Evolutionary conservation across 37 sponge, comb jelly and placozoan species (phyloP), one percentile per base, ranked within the genome.

Genomic region (Cladorhizidae sp.): DNA sequence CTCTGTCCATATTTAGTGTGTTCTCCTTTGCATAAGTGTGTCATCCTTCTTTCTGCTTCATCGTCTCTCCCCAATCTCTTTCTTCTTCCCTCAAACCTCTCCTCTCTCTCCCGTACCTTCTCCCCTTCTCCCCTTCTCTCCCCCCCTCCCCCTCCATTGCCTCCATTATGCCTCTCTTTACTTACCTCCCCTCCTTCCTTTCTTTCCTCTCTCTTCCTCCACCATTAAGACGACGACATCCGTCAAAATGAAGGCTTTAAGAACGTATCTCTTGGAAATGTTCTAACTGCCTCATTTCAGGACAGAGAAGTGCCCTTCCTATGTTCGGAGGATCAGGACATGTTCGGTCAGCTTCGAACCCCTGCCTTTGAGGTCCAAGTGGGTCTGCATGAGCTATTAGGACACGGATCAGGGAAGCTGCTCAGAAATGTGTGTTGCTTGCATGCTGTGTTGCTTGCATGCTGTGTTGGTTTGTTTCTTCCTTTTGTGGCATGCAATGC

Each of bases 251-350:
- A 96, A 72, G 96, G 96, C 22, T 96, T 96, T 72, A 96, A 96
- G 86, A 96, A 96, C 74, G 94, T 96, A 22, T 93, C 94, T 25
- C 89, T 96, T 36, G 96, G 96, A 7, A 96, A 96, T 70, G 96
- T 96, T 18, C 76, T 96, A 56, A 49, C 88, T 14, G 86, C 91
- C 36, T 80, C 87, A 17, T 69, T 64, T 33, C 79, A 79, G 35
- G 91, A 96, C 67, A 90, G 90, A 67, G 73, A 77, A 25, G 89
- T 90, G 11, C 36, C 88, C 29, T 96, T 96, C 76, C 72, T 96
- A 23, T 35, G 51, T 42, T 75, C 69, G 3, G 83, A 75, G 35
- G 94, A 93, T 21, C 88, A 80, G 85, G 94, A 93, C 22, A 14
- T 90, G 61, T 90, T 63, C 74, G 20, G 32, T 1, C 37, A 65